Evolutionary conservation across 2,888 invertebrate species (phyloP).

Genomic region (Ceramica pisi): DNA sequence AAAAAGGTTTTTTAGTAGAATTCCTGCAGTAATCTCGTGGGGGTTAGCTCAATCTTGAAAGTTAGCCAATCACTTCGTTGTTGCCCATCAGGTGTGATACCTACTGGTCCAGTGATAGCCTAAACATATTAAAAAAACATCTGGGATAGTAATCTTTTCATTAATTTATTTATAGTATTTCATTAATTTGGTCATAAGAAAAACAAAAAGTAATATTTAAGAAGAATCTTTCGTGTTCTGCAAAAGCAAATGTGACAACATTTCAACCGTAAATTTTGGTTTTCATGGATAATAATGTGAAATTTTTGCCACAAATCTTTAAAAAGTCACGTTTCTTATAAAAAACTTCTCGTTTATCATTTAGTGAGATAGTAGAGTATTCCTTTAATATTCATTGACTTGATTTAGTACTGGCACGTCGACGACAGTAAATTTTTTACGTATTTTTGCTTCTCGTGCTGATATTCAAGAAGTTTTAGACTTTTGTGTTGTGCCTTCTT

Average conservation of each 20-base stretch:
- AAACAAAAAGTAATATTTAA: neutral
- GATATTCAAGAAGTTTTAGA: neutral
- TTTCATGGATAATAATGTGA: neutral
- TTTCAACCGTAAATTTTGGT: neutral
- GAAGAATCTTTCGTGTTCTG: neutral
- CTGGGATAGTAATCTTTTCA: neutral
- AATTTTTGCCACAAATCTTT: constrained; percentile 20
- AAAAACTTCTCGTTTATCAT: constrained; percentile 36
- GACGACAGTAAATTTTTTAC: constrained; percentile 3
- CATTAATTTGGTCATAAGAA: too few relatives aligned
- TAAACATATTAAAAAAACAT: too few relatives aligned
- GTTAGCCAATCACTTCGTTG: too few relatives aligned
- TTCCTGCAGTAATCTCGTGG: too few relatives aligned
- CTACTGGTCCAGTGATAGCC: too few relatives aligned
- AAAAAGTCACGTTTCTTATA: constrained; percentile 33
- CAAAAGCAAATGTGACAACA: neutral
- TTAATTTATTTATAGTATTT: too few relatives aligned
- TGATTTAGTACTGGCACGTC: constrained; percentile 75
- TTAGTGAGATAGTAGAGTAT: constrained; percentile 32
- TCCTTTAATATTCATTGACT: constrained; percentile 69
- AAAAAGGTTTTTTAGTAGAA: too few relatives aligned
- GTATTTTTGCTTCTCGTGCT: constrained; percentile 4
- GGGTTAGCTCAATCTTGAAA: too few relatives aligned
- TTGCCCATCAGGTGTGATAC: too few relatives aligned
- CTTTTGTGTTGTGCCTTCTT: neutral